Evolutionary conservation across 2,888 invertebrate genomes (phyloP).

Genomic region (Polymixis lichenea): DNA sequence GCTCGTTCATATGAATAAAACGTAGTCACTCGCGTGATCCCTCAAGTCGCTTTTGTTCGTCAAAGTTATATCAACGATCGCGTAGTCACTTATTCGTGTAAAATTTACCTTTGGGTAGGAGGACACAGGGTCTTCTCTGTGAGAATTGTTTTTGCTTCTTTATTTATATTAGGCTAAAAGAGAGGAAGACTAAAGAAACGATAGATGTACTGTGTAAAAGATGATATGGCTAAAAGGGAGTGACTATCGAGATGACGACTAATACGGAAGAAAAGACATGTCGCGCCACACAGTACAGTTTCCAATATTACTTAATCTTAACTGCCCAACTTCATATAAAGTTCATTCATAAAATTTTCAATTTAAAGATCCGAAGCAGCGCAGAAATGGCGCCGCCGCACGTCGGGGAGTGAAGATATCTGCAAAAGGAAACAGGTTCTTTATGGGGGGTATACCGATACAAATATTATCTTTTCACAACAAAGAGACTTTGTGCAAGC

Average conservation of each 20-base stretch:
- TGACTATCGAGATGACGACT: too few relatives aligned
- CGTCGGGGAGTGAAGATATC: conserved; percentile 36
- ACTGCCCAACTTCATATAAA: not conserved
- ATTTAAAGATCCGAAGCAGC: conserved; percentile 28
- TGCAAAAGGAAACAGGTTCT: conserved; percentile 38
- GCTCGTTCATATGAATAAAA: not conserved
- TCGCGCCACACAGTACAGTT: not conserved
- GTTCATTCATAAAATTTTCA: not conserved
- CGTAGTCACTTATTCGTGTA: not conserved
- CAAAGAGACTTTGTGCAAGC: conserved; percentile 6
- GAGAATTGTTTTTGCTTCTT: not conserved
- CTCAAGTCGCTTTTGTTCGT: not conserved
- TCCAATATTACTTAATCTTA: not conserved
- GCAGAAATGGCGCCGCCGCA: not conserved
- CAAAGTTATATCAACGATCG: not conserved
- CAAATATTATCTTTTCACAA: conserved; percentile 19
- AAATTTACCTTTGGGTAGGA: not conserved
- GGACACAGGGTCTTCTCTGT: not conserved
- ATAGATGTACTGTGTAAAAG: too few relatives aligned
- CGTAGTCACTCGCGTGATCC: not conserved
- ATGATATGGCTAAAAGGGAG: too few relatives aligned
- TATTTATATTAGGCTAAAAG: not conserved
- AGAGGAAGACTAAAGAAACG: too few relatives aligned
- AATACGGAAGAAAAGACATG: too few relatives aligned
- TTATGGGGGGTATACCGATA: conserved; percentile 22